A percentile compares a stretch with the other conserved stretches of the same genome.
Evolutionary conservation across 2,797 vertebrate species (phyloP).

Genomic region (Hippopotamyrus pictus): DNA sequence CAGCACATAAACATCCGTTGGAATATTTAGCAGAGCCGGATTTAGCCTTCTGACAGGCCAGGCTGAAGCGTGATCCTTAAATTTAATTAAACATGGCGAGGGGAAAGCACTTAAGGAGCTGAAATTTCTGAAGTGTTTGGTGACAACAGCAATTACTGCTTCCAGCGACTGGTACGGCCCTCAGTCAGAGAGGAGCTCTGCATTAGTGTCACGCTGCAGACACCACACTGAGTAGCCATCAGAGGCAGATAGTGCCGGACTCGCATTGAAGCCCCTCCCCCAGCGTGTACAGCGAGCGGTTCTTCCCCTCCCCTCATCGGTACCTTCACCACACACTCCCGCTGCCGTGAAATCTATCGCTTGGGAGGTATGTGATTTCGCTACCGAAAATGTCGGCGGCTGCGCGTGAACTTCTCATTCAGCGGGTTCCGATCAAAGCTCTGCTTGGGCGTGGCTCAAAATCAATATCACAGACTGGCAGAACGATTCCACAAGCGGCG

Average conservation of each 20-base stretch:
- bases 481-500: not conserved
- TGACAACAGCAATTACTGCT: slow-evolving; percentile 38
- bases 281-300: not conserved
- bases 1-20: not conserved
- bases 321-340: not conserved
- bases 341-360: not conserved
- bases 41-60: slow-evolving; percentile 16
- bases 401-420: not conserved
- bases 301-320: not conserved
- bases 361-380: not conserved
- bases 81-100: slow-evolving; percentile 38
- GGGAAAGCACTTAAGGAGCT: slow-evolving; percentile 26
- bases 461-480: not conserved
- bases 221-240: not conserved
- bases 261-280: not conserved
- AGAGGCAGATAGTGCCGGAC: not conserved
- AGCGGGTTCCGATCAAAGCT: not conserved
- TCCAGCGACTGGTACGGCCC: not conserved
- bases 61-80: slow-evolving; percentile 30
- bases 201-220: slow-evolving; percentile 2
- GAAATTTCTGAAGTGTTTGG: slow-evolving; percentile 41
- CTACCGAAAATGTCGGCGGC: not conserved
- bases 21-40: slow-evolving; percentile 13
- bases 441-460: not conserved
- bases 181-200: not conserved